Base-by-base conservation (phyloP, 1,140 invertebrate species). In the Brachystomella parvula region DNA sequence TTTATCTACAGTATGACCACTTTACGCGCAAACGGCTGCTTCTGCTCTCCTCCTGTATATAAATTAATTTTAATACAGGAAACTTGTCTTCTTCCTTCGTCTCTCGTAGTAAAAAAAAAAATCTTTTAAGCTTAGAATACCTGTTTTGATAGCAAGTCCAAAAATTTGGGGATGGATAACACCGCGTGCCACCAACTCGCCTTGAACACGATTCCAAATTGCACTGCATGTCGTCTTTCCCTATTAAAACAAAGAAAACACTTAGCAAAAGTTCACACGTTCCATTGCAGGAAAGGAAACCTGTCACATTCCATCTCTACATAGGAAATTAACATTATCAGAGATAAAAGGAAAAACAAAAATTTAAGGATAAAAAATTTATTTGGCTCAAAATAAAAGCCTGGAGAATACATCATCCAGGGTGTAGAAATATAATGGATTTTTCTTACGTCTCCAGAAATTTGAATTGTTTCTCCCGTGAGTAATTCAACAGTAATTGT, bases 191-290 rank as follows among this genome's bases (percentile, higher is more conserved):
- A 68, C 61, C 61, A 73, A 63, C 66, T 70, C 71, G 24, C 69
- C 68, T 64, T 73, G 68, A 30, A 70, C 68, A 64, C 65, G 68
- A 67, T 67, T 70, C 71, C 71, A 73, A 59, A 73, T 67, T 65
- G 71, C 65, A 65, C 69, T 65, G 69, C 71, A 73, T 73, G 71
- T 70, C 68, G 71, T 70, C 67, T 73, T 73, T 61, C 71, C 68
- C 71, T 73, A 65, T 49, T 63, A 63, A 60, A 24, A 57, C 29
- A 32, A 29, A 63, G n/a, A 63, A 63, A 47, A 44, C 2, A 63
- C 6, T 60, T 2, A 53, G 15, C 26, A 21, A 15, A 15, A 31
- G 6, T 47, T 57, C 49, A 21, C 33, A 17, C 19, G n/a, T 44
- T 47, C 26, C 33, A 12, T 21, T 39, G 24, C 21, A 63, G 61